These are phyloP conservation scores for Macrosoma leucophasiata DNA, from an alignment of 2,888 invertebrate genomes.

Conservation along the genomic window DNA sequence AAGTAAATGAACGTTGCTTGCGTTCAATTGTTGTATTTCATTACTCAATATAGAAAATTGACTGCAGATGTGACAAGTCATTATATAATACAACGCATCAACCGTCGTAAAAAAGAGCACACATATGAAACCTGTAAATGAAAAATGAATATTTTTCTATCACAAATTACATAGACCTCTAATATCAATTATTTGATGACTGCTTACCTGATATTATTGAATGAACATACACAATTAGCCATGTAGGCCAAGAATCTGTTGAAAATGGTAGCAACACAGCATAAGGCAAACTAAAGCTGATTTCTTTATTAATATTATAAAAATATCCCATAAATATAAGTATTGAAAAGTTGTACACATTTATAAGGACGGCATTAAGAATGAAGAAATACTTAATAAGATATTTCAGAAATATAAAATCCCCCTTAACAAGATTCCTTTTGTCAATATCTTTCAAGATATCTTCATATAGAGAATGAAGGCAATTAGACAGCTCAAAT, in stretches of 20 bases:
- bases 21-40: conserved; percentile 35
- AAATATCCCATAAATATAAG: conserved; percentile 39
- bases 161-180: not conserved
- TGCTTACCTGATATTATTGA: conserved; percentile 46
- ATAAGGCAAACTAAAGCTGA: conserved; percentile 43
- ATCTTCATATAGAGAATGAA: conserved; percentile 34
- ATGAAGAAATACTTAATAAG: conserved; percentile 50
- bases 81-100: conserved; percentile 49
- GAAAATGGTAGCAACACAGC: conserved; percentile 48
- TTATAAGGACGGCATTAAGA: conserved; percentile 45
- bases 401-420: conserved; percentile 36
- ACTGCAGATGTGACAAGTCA: conserved; percentile 51
- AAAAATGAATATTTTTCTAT: not conserved
- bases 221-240: conserved; percentile 42
- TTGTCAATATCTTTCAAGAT: conserved; percentile 35
- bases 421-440: conserved; percentile 30
- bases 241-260: conserved; percentile 41
- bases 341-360: conserved; percentile 52
- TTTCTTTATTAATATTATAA: conserved; percentile 33
- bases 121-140: conserved; percentile 48
- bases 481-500: conserved; percentile 33
- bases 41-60: conserved; percentile 45
- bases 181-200: conserved; percentile 1
- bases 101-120: conserved; percentile 44
- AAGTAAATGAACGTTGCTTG: conserved; percentile 27